Percentiles rank a stretch among this genome's conserved stretches.
Conservation (phyloP, 2,113 vertebrate species). For the Sorex araneus region DNA sequence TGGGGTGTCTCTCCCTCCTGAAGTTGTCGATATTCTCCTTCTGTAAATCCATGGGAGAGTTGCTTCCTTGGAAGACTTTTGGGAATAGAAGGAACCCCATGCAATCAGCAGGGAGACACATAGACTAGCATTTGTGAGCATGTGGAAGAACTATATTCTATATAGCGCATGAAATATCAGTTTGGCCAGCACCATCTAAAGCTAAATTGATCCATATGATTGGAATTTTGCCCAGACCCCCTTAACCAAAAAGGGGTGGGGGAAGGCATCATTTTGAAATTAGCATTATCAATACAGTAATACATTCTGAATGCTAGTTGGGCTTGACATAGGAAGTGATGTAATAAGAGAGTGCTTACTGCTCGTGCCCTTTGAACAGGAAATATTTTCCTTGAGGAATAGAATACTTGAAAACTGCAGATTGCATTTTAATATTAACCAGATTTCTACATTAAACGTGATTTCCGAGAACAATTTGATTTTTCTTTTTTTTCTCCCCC, state of each 20-base stretch:
- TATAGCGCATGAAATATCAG: constrained; percentile 82
- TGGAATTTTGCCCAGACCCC: constrained; percentile 88
- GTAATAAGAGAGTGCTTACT: constrained; percentile 87
- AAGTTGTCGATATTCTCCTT: background rate
- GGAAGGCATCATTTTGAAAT: constrained; percentile 87
- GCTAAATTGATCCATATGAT: constrained; percentile 90
- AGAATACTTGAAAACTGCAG: constrained; percentile 89
- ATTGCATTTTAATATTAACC: constrained; percentile 92
- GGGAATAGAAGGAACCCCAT: background rate
- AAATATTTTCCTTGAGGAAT: constrained; percentile 91
- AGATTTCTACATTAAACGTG: constrained; percentile 91
- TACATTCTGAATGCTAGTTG: constrained; percentile 87
- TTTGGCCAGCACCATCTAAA: constrained; percentile 70
- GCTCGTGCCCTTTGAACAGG: constrained; percentile 87
- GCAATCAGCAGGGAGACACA: background rate
- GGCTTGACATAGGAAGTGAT: constrained; percentile 90
- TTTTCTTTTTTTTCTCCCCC: constrained; percentile 75
- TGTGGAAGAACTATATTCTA: constrained; percentile 34
- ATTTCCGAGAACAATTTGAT: constrained; percentile 93
- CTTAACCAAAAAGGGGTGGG: constrained; percentile 69
- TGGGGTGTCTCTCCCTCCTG: background rate
- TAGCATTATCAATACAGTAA: constrained; percentile 87
- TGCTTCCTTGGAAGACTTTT: background rate
- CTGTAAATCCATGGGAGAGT: background rate
- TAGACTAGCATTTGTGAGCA: constrained; percentile 10